Conservation (phyloP, 2,113 vertebrate species). For the Myiagra hebetior region DNA sequence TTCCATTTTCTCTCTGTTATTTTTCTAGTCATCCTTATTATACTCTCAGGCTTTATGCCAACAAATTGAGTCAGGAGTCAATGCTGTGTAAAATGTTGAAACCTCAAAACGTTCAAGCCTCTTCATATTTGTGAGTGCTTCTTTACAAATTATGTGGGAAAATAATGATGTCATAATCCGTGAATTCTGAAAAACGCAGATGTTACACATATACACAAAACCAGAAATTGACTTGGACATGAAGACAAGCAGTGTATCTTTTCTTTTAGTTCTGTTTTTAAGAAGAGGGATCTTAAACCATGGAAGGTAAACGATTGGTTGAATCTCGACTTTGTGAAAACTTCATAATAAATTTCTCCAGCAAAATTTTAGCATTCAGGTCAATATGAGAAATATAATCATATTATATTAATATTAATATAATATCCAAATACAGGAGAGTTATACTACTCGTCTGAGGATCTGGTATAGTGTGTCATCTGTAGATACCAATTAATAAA, state of each 20-base stretch:
- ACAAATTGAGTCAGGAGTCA: constrained; percentile 28
- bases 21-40: neutral
- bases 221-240: neutral
- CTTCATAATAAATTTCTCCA: neutral
- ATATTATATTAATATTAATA: neutral
- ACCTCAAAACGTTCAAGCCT: neutral
- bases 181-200: neutral
- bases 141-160: constrained; percentile 11
- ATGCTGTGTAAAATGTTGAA: neutral
- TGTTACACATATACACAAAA: neutral
- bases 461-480: neutral
- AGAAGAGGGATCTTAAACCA: neutral
- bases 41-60: neutral
- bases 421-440: neutral
- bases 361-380: neutral
- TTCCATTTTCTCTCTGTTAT: neutral
- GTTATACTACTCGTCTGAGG: neutral
- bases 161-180: neutral
- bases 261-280: neutral
- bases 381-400: neutral
- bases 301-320: neutral
- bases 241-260: neutral
- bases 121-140: neutral
- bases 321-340: neutral
- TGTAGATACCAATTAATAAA: neutral